Base-by-base conservation (phyloP, 2,888 invertebrate species). In the Ormyrus labotus region DNA sequence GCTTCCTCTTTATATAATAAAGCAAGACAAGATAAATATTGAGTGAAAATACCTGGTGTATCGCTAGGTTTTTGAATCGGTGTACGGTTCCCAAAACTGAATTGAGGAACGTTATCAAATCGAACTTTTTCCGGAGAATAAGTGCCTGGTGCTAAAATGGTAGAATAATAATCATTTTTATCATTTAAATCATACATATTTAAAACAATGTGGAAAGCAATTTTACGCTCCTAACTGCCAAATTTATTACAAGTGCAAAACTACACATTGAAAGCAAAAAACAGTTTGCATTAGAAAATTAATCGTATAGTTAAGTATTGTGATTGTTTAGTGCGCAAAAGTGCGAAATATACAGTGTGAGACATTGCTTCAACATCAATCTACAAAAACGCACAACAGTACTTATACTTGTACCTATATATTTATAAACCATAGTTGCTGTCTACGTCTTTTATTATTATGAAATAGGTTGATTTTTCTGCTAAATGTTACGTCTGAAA, bases 61-160 rank as follows among this genome's bases (percentile, higher is more conserved):
- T 92, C 91, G 57, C 89, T 90, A 83, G 92, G 92, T 83, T 92
- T 93, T 74, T 92, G 92, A 61, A 90, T 86, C 13, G 92, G 91
- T 57, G 91, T 90, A 87, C 93, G 94, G 10, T 91, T 90, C 65
- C 93, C 93, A 85, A 95, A 93, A 55, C 93, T 92, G 86, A 93
- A 94, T 63, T 92, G 90, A 6, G 94, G 94, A 2, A 93, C 92
- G 82, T 91, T 91, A 84, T 93, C 93, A 13, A 91, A 87, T 84
- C 92, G 91, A 10, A 87, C 86, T 84, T 94, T 93, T 87, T 94
- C 94, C 57, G 94, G 93, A 80, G 92, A 92, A 87, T 94, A 94
- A 65, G 92, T 91, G 83, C 93, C 92, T 67, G 94, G 94, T 45
- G 93, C 94, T 72, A 57, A 1, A 60, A 34, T 69, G 48, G 6